Evolutionary conservation across 2,113 vertebrate genomes (phyloP).

Genomic region (Platycercus adscitus): DNA sequence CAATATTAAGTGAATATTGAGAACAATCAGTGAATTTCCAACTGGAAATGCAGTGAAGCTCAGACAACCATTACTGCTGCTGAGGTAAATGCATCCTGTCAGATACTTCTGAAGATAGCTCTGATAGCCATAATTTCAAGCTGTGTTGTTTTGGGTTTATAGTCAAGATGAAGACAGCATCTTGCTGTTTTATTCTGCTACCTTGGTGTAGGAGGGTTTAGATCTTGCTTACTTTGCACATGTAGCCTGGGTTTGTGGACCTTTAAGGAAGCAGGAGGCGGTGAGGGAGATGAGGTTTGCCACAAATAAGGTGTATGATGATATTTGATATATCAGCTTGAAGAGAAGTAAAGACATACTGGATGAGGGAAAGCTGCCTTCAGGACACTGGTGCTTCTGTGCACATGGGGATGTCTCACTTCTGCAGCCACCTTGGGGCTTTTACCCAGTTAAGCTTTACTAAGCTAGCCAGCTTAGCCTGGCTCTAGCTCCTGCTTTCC

Average conservation of each 20-base stretch:
- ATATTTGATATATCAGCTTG: background rate
- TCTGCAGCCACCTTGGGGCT: background rate
- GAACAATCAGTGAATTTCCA: slow-evolving; percentile 24
- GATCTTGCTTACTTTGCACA: background rate
- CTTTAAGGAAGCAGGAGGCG: background rate
- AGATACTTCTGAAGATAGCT: background rate
- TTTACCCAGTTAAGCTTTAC: no score
- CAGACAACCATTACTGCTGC: background rate
- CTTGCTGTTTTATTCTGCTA: background rate
- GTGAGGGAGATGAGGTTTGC: background rate
- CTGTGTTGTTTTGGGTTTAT: background rate
- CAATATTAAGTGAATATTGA: background rate
- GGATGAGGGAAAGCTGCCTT: background rate
- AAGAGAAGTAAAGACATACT: background rate
- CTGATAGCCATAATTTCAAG: background rate
- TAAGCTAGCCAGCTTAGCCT: background rate
- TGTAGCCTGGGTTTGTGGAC: no score
- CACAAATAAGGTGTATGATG: background rate
- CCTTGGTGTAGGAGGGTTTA: background rate
- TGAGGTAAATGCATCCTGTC: background rate
- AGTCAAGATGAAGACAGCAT: background rate
- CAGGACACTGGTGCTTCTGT: background rate
- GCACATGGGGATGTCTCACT: background rate
- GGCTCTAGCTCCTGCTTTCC: background rate
- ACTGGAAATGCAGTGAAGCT: background rate